A percentile compares a stretch with the other conserved stretches of the same genome.
Conservation (phyloP, 1,140 invertebrate genomes). For the Dendroctonus valens region DNA sequence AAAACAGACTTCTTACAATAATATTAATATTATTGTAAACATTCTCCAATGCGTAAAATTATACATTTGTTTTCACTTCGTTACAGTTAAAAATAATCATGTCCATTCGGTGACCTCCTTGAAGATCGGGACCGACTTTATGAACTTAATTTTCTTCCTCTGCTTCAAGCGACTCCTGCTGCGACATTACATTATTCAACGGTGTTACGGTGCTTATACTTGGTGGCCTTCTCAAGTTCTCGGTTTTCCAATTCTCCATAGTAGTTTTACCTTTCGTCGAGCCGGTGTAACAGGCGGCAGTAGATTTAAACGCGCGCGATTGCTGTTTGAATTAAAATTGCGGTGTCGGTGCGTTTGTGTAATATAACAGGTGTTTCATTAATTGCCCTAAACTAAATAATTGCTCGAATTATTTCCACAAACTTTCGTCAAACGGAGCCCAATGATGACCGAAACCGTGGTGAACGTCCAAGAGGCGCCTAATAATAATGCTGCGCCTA, state of each 20-base stretch:
- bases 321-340: conserved; percentile 14
- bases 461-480: conserved; percentile 59
- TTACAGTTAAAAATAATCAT: too few species aligned
- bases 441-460: conserved; percentile 67
- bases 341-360: conserved; percentile 7
- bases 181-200: too few species aligned
- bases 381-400: background rate
- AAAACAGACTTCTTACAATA: too few species aligned
- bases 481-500: conserved; percentile 54
- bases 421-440: conserved; percentile 4
- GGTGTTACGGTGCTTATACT: conserved; percentile 18
- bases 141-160: too few species aligned
- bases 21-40: too few species aligned
- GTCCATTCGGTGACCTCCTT: too few species aligned
- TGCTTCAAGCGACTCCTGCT: too few species aligned
- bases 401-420: conserved; percentile 1
- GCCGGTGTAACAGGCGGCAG: conserved; percentile 18
- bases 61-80: too few species aligned
- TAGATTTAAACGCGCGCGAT: conserved; percentile 5
- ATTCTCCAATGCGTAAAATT: too few species aligned
- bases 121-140: too few species aligned
- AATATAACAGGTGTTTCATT: conserved; percentile 25
- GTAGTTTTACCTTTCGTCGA: conserved; percentile 20
- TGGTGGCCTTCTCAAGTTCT: conserved; percentile 20
- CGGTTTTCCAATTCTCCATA: background rate